A percentile compares a stretch with the other conserved stretches of the same genome.
Evolutionary conservation across 2,888 invertebrate genomes (phyloP).

Genomic region (Julus scandinavius): DNA sequence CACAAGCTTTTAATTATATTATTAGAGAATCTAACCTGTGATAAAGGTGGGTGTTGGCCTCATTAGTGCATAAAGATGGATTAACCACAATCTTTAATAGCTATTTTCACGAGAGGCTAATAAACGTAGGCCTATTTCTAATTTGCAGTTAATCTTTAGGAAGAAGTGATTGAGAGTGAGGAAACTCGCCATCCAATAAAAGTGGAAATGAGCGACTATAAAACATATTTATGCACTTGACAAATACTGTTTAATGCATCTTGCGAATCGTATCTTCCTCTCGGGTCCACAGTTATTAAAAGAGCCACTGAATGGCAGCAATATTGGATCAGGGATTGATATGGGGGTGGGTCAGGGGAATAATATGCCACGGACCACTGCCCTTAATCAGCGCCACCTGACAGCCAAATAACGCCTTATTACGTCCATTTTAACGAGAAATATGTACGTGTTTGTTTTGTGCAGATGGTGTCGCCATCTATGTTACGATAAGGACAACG

Average conservation of each 20-base stretch:
- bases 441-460: too few relatives aligned
- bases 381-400: not conserved
- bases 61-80: slow-evolving; percentile 14
- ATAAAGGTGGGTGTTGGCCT: slow-evolving; percentile 27
- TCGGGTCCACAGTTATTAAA: not conserved
- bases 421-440: too few relatives aligned
- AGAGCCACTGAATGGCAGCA: not conserved
- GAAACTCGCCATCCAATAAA: slow-evolving; percentile 1
- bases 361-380: not conserved
- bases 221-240: slow-evolving; percentile 45
- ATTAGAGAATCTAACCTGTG: not conserved
- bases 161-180: slow-evolving; percentile 26
- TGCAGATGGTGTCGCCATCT: too few relatives aligned
- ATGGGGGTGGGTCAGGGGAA: not conserved
- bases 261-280: not conserved
- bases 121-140: slow-evolving; percentile 10
- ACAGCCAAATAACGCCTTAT: too few relatives aligned
- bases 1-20: too few relatives aligned
- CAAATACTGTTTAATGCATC: slow-evolving; percentile 38
- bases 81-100: slow-evolving; percentile 4
- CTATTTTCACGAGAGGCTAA: slow-evolving; percentile 31
- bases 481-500: too few relatives aligned
- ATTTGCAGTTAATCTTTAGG: slow-evolving; percentile 31
- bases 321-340: not conserved
- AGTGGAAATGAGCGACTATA: slow-evolving; percentile 26